Conservation (phyloP, 2,888 invertebrate genomes). For the Sclerodermus sp. region DNA sequence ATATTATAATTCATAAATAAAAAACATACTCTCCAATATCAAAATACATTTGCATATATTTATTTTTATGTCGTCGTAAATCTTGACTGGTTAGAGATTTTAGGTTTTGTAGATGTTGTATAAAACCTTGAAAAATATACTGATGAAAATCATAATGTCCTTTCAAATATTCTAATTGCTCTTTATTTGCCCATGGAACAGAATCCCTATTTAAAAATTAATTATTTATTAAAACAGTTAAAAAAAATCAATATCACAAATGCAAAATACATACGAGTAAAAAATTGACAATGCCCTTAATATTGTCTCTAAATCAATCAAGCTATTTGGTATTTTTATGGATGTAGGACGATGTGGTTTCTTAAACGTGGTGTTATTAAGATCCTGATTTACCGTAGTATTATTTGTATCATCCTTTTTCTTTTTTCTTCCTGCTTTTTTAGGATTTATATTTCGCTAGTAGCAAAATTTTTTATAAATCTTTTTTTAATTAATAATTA, state of each 20-base stretch:
- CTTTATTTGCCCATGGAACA: conserved; percentile 61
- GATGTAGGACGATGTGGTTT: conserved; percentile 32
- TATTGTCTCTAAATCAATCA: conserved; percentile 57
- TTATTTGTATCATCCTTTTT: conserved; percentile 37
- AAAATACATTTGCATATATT: conserved; percentile 45
- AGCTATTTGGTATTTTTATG: conserved; percentile 57
- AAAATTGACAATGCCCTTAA: conserved; percentile 57
- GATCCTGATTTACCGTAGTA: conserved; percentile 27
- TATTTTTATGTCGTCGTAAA: conserved; percentile 36
- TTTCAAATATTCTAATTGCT: conserved; percentile 61
- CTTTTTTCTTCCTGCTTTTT: conserved; percentile 56
- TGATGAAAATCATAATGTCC: conserved; percentile 63
- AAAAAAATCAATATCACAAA: background rate
- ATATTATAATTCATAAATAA: too few species aligned
- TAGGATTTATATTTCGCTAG: conserved; percentile 54
- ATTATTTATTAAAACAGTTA: too few species aligned
- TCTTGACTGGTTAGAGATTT: conserved; percentile 51
- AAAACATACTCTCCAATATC: conserved; percentile 51
- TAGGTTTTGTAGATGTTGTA: conserved; percentile 54
- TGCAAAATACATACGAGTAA: conserved; percentile 53
- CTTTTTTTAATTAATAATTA: background rate
- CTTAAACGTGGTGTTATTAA: conserved; percentile 46
- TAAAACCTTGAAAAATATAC: conserved; percentile 60
- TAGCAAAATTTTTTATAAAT: conserved; percentile 12
- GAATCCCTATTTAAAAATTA: conserved; percentile 54